Base-by-base conservation (phyloP, 2,797 vertebrate species). In the Mastacembelus armatus region DNA sequence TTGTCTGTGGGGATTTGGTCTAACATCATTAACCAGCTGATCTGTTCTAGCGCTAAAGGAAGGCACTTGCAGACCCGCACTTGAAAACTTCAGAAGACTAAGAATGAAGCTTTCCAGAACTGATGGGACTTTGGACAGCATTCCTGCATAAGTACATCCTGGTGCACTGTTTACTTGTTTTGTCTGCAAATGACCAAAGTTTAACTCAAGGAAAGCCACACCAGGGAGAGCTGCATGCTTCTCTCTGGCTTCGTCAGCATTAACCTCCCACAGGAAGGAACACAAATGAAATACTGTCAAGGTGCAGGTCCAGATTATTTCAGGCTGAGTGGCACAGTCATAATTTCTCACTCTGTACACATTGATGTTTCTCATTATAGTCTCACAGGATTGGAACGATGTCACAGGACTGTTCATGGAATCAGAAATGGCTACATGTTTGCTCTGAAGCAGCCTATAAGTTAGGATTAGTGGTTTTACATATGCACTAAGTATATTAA, bases 131-230 rank as follows among this genome's bases (percentile, higher is more conserved):
- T 65, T 64, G 5, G 0, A 10, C 32, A 38, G 11, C 58, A 74
- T 74, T 78, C 55, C 63, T 72, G 43, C 50, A 71, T 43, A 63
- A 75, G 56, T 71, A 65, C 1, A 18, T 60, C 49, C 51, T 59
- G 49, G 27, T 5, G 14, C 72, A 58, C 30, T 33, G 35, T 61
- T 84, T 81, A 73, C 71, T 54, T 68, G 52, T 83, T 84, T 83
- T 77, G 57, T 73, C 68, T 39, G 5, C 71, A 71, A 71, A 21
- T 8, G 21, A 35, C 22, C 66, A 58, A 62, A 66, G 40, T 57
- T 47, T 52, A 79, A 36, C 14, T 36, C 35, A n/a, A n/a, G n/a
- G n/a, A n/a, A n/a, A n/a, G n/a, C n/a, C 71, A 40, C 11, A 7
- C 65, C 11, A 44, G 49, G 22, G 47, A 55, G 65, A 43, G 22